These are phyloP conservation scores for Trachelus tabidus DNA, from an alignment of 2,888 invertebrate genomes.

Conservation along the genomic window DNA sequence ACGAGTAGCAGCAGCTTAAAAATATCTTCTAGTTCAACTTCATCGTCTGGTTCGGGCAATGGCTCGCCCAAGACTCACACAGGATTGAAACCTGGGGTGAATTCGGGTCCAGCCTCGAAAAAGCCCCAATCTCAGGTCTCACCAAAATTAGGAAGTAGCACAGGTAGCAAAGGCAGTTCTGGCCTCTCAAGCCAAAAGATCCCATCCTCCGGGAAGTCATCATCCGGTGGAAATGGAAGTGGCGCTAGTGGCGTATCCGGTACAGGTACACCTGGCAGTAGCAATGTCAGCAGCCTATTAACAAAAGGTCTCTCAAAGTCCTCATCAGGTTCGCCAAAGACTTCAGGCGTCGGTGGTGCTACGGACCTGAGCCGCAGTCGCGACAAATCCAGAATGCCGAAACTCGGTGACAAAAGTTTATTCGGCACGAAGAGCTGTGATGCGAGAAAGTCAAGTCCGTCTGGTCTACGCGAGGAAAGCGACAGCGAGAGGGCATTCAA, in stretches of 20 bases:
- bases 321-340: slow-evolving; percentile 73
- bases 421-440: slow-evolving; percentile 71
- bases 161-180: slow-evolving; percentile 55
- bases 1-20: slow-evolving; percentile 48
- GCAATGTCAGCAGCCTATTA: slow-evolving; percentile 15
- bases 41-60: slow-evolving; percentile 63
- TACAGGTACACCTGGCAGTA: background rate
- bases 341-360: slow-evolving; percentile 65
- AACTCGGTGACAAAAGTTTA: slow-evolving; percentile 74
- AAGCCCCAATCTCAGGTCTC: slow-evolving; percentile 72
- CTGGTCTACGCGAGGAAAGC: slow-evolving; percentile 73
- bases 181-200: slow-evolving; percentile 53
- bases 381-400: slow-evolving; percentile 73
- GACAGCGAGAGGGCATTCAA: slow-evolving; percentile 75
- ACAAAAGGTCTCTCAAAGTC: slow-evolving; percentile 39
- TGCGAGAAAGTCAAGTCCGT: slow-evolving; percentile 76
- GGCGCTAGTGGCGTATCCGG: slow-evolving; percentile 34
- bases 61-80: slow-evolving; percentile 85
- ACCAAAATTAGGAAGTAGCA: slow-evolving; percentile 41
- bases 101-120: slow-evolving; percentile 88
- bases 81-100: slow-evolving; percentile 86
- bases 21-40: slow-evolving; percentile 62
- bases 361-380: slow-evolving; percentile 74
- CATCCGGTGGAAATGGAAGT: slow-evolving; percentile 48
- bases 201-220: slow-evolving; percentile 50